Percentiles rank a stretch among this genome's conserved stretches.
Conservation (phyloP, 2,888 invertebrate species). For the Pantelozetes paolii region DNA sequence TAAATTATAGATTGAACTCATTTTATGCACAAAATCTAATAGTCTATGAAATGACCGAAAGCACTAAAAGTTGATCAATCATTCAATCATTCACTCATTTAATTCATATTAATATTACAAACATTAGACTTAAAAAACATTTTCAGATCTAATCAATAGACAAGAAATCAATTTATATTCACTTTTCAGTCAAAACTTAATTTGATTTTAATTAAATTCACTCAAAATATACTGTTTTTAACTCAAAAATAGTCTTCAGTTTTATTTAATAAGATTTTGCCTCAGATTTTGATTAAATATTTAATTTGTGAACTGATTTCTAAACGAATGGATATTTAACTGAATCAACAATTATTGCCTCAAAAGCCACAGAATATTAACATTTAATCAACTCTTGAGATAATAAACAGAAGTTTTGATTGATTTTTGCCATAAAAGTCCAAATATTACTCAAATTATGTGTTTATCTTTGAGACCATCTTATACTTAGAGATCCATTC, state of each 20-base stretch:
- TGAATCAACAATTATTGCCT: neutral
- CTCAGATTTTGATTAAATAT: neutral
- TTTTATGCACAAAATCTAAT: neutral
- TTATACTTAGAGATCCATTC: neutral
- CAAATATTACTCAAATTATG: neutral
- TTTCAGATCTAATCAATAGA: neutral
- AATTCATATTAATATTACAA: neutral
- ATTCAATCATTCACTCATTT: neutral
- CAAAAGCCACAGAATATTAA: neutral
- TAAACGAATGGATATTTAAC: neutral
- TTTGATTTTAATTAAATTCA: conserved; percentile 20
- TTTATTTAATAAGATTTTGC: no score
- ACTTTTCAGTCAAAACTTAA: neutral
- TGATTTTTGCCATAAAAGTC: neutral
- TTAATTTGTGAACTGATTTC: neutral
- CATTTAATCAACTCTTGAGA: neutral
- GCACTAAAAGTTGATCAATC: conserved; percentile 3
- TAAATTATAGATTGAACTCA: conserved; percentile 5
- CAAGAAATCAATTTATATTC: neutral
- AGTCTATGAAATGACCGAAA: conserved; percentile 2
- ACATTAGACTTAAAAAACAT: no score
- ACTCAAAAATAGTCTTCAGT: no score
- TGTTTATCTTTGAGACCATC: conserved; percentile 1
- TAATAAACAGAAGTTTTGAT: neutral
- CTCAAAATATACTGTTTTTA: neutral